Evolutionary conservation across 2,888 invertebrate species (phyloP), one percentile per base, ranked within the genome.

Genomic region (Cheilosia impressa): DNA sequence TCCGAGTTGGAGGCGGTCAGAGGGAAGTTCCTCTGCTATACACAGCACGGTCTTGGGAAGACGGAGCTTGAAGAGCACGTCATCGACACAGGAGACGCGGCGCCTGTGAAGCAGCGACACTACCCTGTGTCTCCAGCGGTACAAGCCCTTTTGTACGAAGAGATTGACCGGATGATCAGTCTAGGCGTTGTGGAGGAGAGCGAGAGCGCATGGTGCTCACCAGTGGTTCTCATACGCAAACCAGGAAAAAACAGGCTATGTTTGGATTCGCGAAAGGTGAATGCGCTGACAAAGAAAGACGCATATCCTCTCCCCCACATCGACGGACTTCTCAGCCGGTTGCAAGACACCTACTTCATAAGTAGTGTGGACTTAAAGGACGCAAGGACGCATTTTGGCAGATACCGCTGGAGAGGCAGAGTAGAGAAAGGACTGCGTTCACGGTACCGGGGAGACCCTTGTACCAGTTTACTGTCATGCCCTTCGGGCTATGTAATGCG

Each of bases 81-180:
- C 13, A 88, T 87, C 7, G 79, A 84, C 52, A 53, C 72, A 19
- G 80, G 85, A 4, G 79, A 68, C 4, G 47, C 82, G 1, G 41
- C 34, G 2, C 85, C 87, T 0, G 55, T 83, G 15, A 88, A 87
- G 53, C 79, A 87, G 31, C 66, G 87, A 2, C 81, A 88, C 43
- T 88, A 85, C 43, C 85, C 87, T 1, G 50, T 87, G 2, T 88
- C 87, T 55, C 87, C 85, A 4, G 80, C 73, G 0, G 60, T 87
- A 9, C 87, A 88, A 47, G 57, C 66, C n/a, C 43, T 82, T 13
- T 17, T 87, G 6, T 83, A 87, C 31, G 81, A 65, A 4, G 90
- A 90, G 71, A 82, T 90, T 0, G 89, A 90, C n/a, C 68, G 87
- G 2, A 91, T 91, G 90, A 34, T 91, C 6, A 63, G 57, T 2